A percentile compares a stretch with the other conserved stretches of the same genome.
Conservation (phyloP, 2,888 invertebrate genomes). For the Cerastis rubricosa region DNA sequence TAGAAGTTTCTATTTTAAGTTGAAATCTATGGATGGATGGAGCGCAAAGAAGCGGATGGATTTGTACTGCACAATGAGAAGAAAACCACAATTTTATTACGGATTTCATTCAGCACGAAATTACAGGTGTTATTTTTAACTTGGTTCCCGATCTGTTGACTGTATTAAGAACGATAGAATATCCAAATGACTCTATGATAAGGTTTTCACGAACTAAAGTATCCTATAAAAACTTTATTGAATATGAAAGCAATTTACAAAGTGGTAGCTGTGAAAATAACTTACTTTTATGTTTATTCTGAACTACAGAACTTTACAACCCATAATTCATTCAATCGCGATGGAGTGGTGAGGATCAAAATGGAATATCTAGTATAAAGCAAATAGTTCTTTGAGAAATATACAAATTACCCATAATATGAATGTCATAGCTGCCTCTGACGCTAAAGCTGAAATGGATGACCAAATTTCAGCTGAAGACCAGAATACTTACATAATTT, state of each 20-base stretch:
- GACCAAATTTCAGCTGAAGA: not conserved
- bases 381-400: not conserved
- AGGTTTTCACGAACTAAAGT: conserved; percentile 11
- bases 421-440: not conserved
- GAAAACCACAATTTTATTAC: not conserved
- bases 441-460: conserved; percentile 15
- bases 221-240: conserved; percentile 63
- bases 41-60: not conserved
- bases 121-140: not conserved
- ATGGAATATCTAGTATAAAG: not conserved
- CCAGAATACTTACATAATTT: conserved; percentile 19
- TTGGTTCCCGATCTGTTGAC: not conserved
- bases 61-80: not conserved
- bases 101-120: not conserved
- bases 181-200: not conserved
- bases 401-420: not conserved
- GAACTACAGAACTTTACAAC: conserved; percentile 43
- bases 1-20: conserved; percentile 6
- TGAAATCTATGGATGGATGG: not conserved
- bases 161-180: not conserved
- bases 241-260: conserved; percentile 63
- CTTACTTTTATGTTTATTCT: conserved; percentile 63
- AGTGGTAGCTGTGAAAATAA: conserved; percentile 59
- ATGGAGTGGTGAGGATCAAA: not conserved
- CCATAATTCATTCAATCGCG: conserved; percentile 29